Base-by-base conservation (phyloP, 1,140 invertebrate species). In the Druon quercuslanigerum region DNA sequence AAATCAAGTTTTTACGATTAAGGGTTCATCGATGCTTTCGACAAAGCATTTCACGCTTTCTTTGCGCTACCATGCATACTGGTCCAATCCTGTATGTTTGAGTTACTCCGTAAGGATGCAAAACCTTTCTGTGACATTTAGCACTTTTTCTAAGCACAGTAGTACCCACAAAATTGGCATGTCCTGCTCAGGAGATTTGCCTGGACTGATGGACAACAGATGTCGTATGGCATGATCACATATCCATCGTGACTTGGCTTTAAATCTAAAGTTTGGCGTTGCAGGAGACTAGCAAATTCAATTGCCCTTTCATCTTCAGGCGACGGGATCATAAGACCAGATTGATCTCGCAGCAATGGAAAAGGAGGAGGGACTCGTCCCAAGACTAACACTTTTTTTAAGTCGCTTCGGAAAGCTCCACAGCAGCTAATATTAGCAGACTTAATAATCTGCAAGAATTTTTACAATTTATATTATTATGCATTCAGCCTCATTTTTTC, bases 371-470 rank as follows among this genome's bases (percentile, higher is more conserved):
- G 50, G 14, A 51, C 50, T 51, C 50, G 50, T 51, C 4, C 50
- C 50, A 51, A 51, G 14, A 51, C 14, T 16, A 3, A 50, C 19
- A 71, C 52, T 54, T 57, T 76, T 79, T 72, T 14, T 3, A 25
- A 25, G 20, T 25, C 20, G 20, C 20, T 25, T 25, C 20, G 20
- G 3, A 25, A 25, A 2, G 20, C 3, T 25, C 1, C 20, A 25
- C 20, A 25, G 20, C 20, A 3, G 20, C 20, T 2, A 25, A 25
- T 25, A 2, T 2, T 25, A 25, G 1, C 20, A 25, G 1, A 1
- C 71, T 54, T 33, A 56, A 19, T 20, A 14, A 71, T 74, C 50
- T 56, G 50, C 79, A 25, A 77, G 17, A 51, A 73, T 2, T 51
- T 72, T 16, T 17, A 20, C 50, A 50, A 56, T 33, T 52, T 14